Evolutionary conservation across 2,888 invertebrate genomes (phyloP).

Genomic region (Alloplasta piceator): DNA sequence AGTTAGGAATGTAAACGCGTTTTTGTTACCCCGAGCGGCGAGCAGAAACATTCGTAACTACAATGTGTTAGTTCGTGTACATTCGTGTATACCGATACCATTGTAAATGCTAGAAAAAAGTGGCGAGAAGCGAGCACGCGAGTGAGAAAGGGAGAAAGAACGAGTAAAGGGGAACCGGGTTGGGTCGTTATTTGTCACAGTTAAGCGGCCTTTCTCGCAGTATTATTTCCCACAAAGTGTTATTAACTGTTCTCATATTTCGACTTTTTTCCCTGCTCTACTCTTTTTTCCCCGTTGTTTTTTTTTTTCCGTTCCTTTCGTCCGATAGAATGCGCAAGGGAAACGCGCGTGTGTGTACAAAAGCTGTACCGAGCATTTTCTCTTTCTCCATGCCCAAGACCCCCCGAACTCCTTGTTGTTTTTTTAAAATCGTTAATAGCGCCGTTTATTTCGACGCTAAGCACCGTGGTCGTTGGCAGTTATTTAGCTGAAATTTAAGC

Average conservation of each 20-base stretch:
- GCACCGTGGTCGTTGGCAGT: slow-evolving; percentile 78
- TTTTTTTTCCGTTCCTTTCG: slow-evolving; percentile 63
- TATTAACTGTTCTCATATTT: slow-evolving; percentile 83
- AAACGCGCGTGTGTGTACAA: slow-evolving; percentile 54
- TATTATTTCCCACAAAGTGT: slow-evolving; percentile 83
- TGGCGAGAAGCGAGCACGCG: slow-evolving; percentile 31
- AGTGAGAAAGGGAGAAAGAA: slow-evolving; percentile 7
- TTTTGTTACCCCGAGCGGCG: slow-evolving; percentile 45
- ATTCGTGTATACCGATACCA: slow-evolving; percentile 4
- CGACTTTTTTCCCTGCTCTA: slow-evolving; percentile 74
- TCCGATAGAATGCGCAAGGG: slow-evolving; percentile 62
- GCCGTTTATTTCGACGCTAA: slow-evolving; percentile 82
- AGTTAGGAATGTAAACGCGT: slow-evolving; percentile 63
- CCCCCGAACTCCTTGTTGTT: slow-evolving; percentile 72
- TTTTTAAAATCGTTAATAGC: slow-evolving; percentile 82
- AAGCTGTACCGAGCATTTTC: slow-evolving; percentile 67
- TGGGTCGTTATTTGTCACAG: slow-evolving; percentile 81
- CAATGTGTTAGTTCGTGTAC: slow-evolving; percentile 24
- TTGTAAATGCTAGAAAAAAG: slow-evolving; percentile 49
- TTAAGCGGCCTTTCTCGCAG: slow-evolving; percentile 82
- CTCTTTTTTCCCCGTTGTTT: slow-evolving; percentile 54
- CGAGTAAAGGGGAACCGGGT: slow-evolving; percentile 58
- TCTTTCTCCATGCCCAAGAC: slow-evolving; percentile 67
- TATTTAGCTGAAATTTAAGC: slow-evolving; percentile 81
- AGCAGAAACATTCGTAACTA: slow-evolving; percentile 51